Evolutionary conservation across 2,888 invertebrate species (phyloP), one percentile per base, ranked within the genome.

Genomic region (Meteorus cinctellus): DNA sequence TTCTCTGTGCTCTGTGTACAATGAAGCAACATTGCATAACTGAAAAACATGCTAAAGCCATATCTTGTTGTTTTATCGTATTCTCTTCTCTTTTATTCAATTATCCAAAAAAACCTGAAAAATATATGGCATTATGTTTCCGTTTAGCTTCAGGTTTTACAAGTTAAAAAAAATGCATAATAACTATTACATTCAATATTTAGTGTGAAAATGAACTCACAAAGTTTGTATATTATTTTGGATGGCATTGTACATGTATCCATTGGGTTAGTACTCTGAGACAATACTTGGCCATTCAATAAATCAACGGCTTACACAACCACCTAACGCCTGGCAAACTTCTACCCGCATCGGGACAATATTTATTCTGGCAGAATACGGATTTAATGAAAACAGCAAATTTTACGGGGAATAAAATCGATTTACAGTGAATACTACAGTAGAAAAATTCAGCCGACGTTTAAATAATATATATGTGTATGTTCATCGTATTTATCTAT

Each of bases 371-470:
- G 62, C 66, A 27, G 62, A n/a, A 36, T 36, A 31, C 19, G 76
- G 74, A 77, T 81, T 82, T 84, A 81, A 81, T 82, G 81, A 81
- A 83, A 82, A 78, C 80, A 80, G 79, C 80, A 81, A 82, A 81
- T 81, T 81, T 80, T 79, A 78, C 79, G 74, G 75, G 75, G 63
- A 76, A 79, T 77, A 75, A 76, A 81, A 81, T 82, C 80, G 81
- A 80, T 82, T 79, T 77, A 79, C 75, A 76, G 66, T 12, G 66
- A 68, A 27, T 48, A 70, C 19, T 55, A 41, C 8, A 55, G 36
- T 48, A 36, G 41, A 59, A 29, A 76, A 80, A 78, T 77, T 71
- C 68, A 68, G 72, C 75, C 41, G 67, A 34, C 10, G 10, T 51
- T 48, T 36, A 68, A 59, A 74, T 8, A 19, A 34, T 72, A 77